phyloP scores from a whole-genome alignment of 2,888 invertebrate species.

The Yponomeuta malinellus region DNA sequence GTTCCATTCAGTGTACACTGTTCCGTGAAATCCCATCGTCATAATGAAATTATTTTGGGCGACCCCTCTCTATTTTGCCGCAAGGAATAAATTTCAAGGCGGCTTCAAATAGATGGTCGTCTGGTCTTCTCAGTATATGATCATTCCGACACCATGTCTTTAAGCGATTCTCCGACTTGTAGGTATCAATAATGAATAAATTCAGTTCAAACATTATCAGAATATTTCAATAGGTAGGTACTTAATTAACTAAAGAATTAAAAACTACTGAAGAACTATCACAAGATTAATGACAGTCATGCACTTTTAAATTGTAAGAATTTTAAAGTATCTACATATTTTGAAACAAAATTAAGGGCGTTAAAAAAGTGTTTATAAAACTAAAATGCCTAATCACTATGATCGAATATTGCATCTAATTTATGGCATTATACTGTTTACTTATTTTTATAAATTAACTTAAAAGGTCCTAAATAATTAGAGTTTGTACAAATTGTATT shows the following conservation, averaged over 20 bases:
- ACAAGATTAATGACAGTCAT: not conserved
- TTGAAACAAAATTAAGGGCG: not conserved
- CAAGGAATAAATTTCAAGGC: too few species aligned
- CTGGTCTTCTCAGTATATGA: too few species aligned
- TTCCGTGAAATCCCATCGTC: too few species aligned
- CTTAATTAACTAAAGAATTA: too few species aligned
- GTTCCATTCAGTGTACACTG: too few species aligned
- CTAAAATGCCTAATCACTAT: constrained; percentile 1
- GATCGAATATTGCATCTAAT: constrained; percentile 48
- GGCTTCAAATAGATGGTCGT: too few species aligned
- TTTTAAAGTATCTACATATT: not conserved
- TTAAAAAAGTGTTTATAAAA: not conserved
- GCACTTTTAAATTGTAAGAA: not conserved
- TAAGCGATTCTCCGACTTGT: too few species aligned
- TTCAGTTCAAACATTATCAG: too few species aligned
- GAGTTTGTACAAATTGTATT: constrained; percentile 16
- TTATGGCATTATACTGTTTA: constrained; percentile 52
- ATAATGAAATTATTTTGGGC: too few species aligned
- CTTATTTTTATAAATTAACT: not conserved
- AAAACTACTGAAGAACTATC: not conserved
- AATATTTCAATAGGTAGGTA: not conserved
- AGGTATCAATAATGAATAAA: too few species aligned
- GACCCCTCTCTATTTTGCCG: too few species aligned
- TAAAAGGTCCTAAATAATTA: constrained; percentile 16
- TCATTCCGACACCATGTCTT: too few species aligned